phyloP scores from a whole-genome alignment of 2,113 vertebrate genomes.

The Neofelis nebulosa region DNA sequence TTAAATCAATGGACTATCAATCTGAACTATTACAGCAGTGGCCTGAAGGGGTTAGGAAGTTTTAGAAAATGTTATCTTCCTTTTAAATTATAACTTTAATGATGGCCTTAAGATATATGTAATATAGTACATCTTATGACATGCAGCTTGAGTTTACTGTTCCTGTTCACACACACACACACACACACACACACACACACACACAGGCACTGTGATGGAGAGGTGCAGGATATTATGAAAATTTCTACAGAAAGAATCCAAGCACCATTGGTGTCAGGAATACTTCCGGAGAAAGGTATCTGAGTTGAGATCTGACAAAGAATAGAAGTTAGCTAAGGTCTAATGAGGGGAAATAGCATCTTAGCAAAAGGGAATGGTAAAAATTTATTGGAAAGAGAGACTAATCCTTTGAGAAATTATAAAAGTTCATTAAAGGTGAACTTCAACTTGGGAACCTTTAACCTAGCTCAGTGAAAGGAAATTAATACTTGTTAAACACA shows the following conservation, averaged over 20 bases:
- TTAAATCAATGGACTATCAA: not conserved
- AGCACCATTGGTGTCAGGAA: not conserved
- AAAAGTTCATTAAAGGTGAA: not conserved
- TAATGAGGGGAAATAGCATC: not conserved
- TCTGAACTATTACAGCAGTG: not conserved
- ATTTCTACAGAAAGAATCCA: not conserved
- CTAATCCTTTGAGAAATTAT: not conserved
- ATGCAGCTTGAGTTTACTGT: not conserved
- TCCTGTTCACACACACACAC: not conserved
- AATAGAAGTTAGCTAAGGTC: not conserved
- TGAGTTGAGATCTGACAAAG: not conserved
- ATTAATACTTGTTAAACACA: not conserved
- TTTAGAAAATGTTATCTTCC: not conserved
- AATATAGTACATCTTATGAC: not conserved
- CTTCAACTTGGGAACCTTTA: not conserved
- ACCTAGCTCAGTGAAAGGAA: not conserved
- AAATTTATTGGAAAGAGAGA: not conserved
- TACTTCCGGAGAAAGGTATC: not conserved
- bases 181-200: no score
- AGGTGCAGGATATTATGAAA: not conserved
- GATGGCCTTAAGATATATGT: not conserved
- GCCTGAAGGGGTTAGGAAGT: not conserved
- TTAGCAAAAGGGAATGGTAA: not conserved
- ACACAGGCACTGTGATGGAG: not conserved
- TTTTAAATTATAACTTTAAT: not conserved